phyloP scores from a whole-genome alignment of 2,113 vertebrate species.

The Beaufortia kweichowensis region DNA sequence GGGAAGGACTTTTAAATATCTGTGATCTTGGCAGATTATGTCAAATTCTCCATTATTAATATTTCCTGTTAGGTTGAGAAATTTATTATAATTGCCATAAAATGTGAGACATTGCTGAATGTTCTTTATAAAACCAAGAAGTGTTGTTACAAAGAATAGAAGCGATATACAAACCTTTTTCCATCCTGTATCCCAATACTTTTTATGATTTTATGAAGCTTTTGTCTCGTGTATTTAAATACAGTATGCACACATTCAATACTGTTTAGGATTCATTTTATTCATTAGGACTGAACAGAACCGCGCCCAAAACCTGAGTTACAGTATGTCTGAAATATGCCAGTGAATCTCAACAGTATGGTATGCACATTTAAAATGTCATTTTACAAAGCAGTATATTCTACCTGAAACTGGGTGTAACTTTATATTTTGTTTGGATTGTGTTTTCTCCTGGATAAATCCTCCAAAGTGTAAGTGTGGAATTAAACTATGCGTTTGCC shows the following conservation, averaged over 20 bases:
- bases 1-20: conserved; percentile 40
- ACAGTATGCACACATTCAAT: too few relatives aligned
- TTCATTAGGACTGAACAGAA: too few relatives aligned
- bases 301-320: conserved; percentile 30
- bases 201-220: background rate
- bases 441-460: conserved; percentile 22
- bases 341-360: conserved; percentile 25
- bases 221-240: background rate
- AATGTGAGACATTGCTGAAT: conserved; percentile 47
- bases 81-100: conserved; percentile 45
- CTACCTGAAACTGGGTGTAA: background rate
- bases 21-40: conserved; percentile 43
- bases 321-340: conserved; percentile 13
- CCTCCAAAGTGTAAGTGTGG: background rate
- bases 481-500: background rate
- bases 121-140: conserved; percentile 49
- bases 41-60: conserved; percentile 38
- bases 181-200: background rate
- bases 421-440: conserved; percentile 22
- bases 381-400: background rate
- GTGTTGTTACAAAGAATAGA: conserved; percentile 53
- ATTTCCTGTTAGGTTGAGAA: conserved; percentile 36
- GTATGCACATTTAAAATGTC: background rate
- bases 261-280: too few relatives aligned
- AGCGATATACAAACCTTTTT: conserved; percentile 45